phyloP scores from a whole-genome alignment of 2,797 vertebrate genomes.

The Lagorchestes hirsutus region DNA sequence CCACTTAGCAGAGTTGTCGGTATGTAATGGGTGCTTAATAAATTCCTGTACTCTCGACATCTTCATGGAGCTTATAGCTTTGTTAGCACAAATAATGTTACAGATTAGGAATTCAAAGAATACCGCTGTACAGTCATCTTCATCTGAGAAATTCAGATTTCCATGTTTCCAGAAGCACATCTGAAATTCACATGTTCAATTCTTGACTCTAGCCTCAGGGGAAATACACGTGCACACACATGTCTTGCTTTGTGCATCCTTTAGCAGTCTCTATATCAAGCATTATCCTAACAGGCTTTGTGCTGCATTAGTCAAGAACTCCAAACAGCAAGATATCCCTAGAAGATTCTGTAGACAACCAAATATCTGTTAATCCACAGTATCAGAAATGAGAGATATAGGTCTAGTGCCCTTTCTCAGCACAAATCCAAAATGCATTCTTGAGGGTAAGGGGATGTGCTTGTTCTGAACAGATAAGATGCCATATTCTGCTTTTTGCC shows the following conservation, averaged over 20 bases:
- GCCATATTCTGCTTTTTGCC: neutral
- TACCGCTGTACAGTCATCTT: neutral
- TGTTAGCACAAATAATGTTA: neutral
- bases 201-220: slow-evolving; percentile 45
- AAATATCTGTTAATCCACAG: neutral
- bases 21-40: neutral
- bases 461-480: neutral
- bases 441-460: neutral
- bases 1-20: neutral
- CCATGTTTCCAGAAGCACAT: neutral
- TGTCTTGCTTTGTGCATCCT: neutral
- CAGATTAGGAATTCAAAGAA: neutral
- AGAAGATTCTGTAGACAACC: slow-evolving; percentile 3
- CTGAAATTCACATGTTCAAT: slow-evolving; percentile 5
- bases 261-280: neutral
- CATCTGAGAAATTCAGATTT: slow-evolving; percentile 16
- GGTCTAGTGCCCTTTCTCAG: neutral
- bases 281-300: neutral
- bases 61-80: neutral
- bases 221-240: neutral
- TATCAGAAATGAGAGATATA: slow-evolving; percentile 10
- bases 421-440: neutral
- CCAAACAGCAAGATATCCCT: neutral
- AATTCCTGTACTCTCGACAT: neutral
- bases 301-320: neutral